Percentiles rank a stretch among this genome's conserved stretches.
phyloP scores from a whole-genome alignment of 2,113 vertebrate genomes.

The Microcebus tavaratra region DNA sequence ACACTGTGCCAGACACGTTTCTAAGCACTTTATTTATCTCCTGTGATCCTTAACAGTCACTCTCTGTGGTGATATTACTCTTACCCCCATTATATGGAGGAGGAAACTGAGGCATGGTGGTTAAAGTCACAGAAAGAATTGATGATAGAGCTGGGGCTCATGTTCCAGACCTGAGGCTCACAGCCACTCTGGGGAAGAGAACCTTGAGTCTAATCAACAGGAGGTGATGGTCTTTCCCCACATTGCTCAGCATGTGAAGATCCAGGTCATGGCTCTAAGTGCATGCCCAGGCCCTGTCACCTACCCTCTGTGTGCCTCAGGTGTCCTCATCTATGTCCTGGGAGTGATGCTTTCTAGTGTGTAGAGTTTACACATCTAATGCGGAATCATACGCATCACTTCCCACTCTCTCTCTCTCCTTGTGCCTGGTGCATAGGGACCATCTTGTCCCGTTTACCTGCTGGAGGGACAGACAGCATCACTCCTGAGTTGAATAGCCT shows the following conservation, averaged over 20 bases:
- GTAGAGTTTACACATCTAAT: rapidly evolving
- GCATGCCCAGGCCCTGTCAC: no score
- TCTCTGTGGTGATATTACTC: neutral
- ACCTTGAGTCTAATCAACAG: neutral
- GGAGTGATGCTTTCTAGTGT: neutral
- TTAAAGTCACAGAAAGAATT: neutral
- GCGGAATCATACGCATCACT: rapidly evolving
- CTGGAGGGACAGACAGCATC: neutral
- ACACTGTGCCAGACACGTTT: rapidly evolving
- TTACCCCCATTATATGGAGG: neutral
- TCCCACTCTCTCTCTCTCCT: neutral
- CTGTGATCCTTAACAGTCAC: neutral
- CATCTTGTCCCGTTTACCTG: neutral
- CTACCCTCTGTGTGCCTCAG: neutral
- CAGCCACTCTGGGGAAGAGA: neutral
- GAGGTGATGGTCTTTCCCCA: neutral
- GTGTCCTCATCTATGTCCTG: neutral
- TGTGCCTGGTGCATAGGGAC: neutral
- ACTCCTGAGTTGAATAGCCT: neutral
- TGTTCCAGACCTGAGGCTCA: neutral
- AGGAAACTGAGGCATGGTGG: neutral
- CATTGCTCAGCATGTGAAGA: neutral
- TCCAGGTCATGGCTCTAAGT: neutral
- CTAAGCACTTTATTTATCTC: neutral
- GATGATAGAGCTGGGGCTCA: neutral